Evolutionary conservation across 2,113 vertebrate species (phyloP), one percentile per base, ranked within the genome.

Genomic region (Dipodomys spectabilis): DNA sequence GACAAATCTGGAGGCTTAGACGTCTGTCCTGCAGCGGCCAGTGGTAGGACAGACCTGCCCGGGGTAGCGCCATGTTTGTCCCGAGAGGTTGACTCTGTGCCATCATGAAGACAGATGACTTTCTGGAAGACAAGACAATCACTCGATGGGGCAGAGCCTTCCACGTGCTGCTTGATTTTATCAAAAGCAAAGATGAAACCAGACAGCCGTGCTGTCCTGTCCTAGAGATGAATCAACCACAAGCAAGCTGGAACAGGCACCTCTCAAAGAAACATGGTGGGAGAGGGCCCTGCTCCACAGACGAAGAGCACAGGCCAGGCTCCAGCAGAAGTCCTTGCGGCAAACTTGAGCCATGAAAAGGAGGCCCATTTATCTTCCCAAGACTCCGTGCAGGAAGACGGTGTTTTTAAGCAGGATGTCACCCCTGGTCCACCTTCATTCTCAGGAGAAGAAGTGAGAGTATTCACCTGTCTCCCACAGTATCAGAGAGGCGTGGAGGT

Each of bases 401-500:
- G 4, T 11, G 32, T 49, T 67, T 64, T 79, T 67, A 23, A 39
- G 85, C 30, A 28, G 22, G 57, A 32, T 3, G 27, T 30, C 13
- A 10, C 23, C 28, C 69, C 27, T 23, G n/a, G 16, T 32, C 39
- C 8, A 4, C 25, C 3, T 74, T 28, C 22, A 8, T 15, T 30
- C 49, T 45, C n/a, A 30, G 3, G 79, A n/a, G 20, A 35, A 68
- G 35, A 28, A 7, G 22, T 1, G 12, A 3, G 1, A 25, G 28
- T 5, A 22, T 4, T 5, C 32, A 3, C 8, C 18, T 12, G 18
- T 23, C 22, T 32, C 44, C n/a, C 5, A 0, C 2, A 11, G 23
- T 32, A 0, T 35, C 72, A 30, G 23, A 13, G 22, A 0, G 53
- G 10, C 0, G 0, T 39, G n/a, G 8, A 2, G 39, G 11, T 12